These are phyloP conservation scores for Apoderus coryli DNA, from an alignment of 2,888 invertebrate genomes.

Conservation along the genomic window DNA sequence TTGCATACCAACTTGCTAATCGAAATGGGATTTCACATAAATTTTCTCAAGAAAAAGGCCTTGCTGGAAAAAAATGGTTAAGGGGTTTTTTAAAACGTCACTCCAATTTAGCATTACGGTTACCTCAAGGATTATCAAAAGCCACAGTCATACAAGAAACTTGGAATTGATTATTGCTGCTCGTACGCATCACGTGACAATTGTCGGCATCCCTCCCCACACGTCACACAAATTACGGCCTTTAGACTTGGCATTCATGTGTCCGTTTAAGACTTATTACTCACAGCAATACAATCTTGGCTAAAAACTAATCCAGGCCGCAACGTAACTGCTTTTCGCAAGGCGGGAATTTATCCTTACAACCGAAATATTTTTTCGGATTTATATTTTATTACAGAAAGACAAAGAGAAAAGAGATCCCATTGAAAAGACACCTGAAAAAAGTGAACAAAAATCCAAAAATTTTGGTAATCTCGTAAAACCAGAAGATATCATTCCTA, in stretches of 20 bases:
- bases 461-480: background rate
- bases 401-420: slow-evolving; percentile 6
- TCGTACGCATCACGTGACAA: slow-evolving; percentile 15
- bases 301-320: slow-evolving; percentile 8
- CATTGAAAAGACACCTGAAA: no score
- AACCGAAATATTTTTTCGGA: slow-evolving; percentile 5
- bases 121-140: no score
- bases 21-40: no score
- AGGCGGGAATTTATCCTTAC: slow-evolving; percentile 6
- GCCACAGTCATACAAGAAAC: slow-evolving; percentile 14
- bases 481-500: slow-evolving; percentile 5
- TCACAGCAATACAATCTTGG: slow-evolving; percentile 7
- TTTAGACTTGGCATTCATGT: slow-evolving; percentile 7
- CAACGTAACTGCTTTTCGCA: slow-evolving; percentile 4
- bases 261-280: slow-evolving; percentile 7
- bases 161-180: slow-evolving; percentile 12
- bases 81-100: slow-evolving; percentile 5
- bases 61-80: slow-evolving; percentile 7
- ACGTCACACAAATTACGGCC: slow-evolving; percentile 15
- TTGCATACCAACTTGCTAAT: slow-evolving; percentile 7
- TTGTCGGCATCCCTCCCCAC: slow-evolving; percentile 26
- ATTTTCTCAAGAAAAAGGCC: no score
- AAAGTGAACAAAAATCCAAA: no score
- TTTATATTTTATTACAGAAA: slow-evolving; percentile 5
- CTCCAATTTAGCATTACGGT: background rate